phyloP scores from a whole-genome alignment of 2,113 vertebrate genomes.

The Xiphorhynchus elegans region DNA sequence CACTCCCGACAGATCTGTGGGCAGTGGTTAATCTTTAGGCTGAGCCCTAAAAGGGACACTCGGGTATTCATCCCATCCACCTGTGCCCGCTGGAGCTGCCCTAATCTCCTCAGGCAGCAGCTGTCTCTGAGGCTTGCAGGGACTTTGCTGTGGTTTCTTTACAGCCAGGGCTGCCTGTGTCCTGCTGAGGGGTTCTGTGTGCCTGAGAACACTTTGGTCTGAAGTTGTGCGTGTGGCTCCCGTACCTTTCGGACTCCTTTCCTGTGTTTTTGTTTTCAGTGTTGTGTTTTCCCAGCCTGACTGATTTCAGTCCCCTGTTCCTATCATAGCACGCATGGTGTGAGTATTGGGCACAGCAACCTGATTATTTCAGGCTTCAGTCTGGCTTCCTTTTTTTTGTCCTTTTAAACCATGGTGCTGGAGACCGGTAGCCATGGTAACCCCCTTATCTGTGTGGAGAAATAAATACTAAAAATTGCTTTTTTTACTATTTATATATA shows the following conservation, averaged over 20 bases:
- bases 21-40: neutral
- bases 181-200: neutral
- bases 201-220: neutral
- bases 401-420: neutral
- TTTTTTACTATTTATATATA: slow-evolving; percentile 51
- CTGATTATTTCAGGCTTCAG: slow-evolving; percentile 18
- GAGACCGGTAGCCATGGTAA: slow-evolving; percentile 28
- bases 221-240: neutral
- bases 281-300: slow-evolving; percentile 6
- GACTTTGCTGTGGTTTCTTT: neutral
- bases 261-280: neutral
- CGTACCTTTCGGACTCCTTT: neutral
- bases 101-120: neutral
- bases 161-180: neutral
- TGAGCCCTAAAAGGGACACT: neutral
- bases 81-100: neutral
- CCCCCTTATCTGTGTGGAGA: slow-evolving; percentile 46
- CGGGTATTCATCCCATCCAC: neutral
- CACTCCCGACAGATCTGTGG: neutral
- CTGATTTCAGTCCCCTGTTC: slow-evolving; percentile 5
- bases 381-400: slow-evolving; percentile 13
- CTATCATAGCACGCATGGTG: neutral
- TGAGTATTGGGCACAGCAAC: neutral
- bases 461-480: slow-evolving; percentile 61
- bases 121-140: neutral